These are phyloP conservation scores for Dryomyza anilis DNA, from an alignment of 2,888 invertebrate genomes.

Conservation along the genomic window DNA sequence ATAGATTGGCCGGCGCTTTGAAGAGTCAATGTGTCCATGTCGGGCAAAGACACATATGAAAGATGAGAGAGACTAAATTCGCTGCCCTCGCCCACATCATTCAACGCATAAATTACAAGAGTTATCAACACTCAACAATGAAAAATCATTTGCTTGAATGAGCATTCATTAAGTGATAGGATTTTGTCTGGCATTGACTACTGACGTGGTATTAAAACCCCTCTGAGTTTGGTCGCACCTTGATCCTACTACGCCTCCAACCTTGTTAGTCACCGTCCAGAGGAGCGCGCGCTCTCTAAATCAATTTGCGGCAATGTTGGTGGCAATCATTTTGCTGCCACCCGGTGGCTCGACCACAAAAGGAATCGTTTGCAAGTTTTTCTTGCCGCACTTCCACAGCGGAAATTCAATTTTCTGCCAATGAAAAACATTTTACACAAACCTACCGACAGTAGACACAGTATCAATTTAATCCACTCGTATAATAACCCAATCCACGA, in stretches of 20 bases:
- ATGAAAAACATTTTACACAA: slow-evolving; percentile 9
- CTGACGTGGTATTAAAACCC: too few species aligned
- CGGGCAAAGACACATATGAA: neutral
- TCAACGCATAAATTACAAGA: slow-evolving; percentile 14
- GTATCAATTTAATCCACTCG: slow-evolving; percentile 21
- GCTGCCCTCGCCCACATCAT: neutral
- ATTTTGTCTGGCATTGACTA: neutral
- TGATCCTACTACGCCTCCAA: neutral
- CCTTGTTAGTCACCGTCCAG: slow-evolving; percentile 8
- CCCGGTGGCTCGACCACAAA: slow-evolving; percentile 1
- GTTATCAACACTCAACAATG: slow-evolving; percentile 12
- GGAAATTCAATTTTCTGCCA: slow-evolving; percentile 25
- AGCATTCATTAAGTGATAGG: slow-evolving; percentile 18
- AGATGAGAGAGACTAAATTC: neutral
- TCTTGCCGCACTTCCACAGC: slow-evolving; percentile 1
- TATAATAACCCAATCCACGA: slow-evolving; percentile 20
- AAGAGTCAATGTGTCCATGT: neutral
- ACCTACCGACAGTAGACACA: neutral
- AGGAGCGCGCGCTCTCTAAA: slow-evolving; percentile 9
- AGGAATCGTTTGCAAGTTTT: slow-evolving; percentile 11
- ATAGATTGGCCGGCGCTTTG: neutral
- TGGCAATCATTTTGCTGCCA: slow-evolving; percentile 15
- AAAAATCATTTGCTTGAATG: slow-evolving; percentile 21
- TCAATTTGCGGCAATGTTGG: slow-evolving; percentile 25
- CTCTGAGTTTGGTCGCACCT: neutral